Evolutionary conservation across 2,888 invertebrate species (phyloP).

Genomic region (Ariolimax columbianus): DNA sequence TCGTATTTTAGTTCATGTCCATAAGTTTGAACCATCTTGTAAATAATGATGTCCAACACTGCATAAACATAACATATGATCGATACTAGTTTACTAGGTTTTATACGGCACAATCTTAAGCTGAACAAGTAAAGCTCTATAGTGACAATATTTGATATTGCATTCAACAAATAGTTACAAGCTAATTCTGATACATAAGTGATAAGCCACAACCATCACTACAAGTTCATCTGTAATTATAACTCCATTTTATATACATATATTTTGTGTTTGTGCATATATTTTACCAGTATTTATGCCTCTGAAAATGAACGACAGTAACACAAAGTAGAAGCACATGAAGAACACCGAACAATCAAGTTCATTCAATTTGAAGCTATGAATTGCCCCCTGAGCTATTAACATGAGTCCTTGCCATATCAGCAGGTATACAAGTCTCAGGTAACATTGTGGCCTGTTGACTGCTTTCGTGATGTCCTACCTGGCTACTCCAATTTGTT

Average conservation of each 20-base stretch:
- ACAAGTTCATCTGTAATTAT: no score
- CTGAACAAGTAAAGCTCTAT: neutral
- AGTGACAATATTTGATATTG: neutral
- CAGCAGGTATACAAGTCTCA: slow-evolving; percentile 49
- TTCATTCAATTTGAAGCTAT: neutral
- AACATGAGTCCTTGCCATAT: slow-evolving; percentile 46
- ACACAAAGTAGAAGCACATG: neutral
- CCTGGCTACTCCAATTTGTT: slow-evolving; percentile 14
- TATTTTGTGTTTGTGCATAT: neutral
- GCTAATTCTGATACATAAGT: neutral
- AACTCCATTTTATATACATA: no score
- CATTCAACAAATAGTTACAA: neutral
- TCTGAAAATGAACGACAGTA: neutral
- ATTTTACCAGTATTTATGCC: neutral
- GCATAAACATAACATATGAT: no score
- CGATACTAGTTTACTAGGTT: no score
- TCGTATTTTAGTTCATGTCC: no score
- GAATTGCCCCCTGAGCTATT: slow-evolving; percentile 35
- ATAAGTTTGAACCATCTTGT: no score
- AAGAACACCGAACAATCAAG: neutral
- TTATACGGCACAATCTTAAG: neutral
- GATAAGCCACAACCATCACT: slow-evolving; percentile 6
- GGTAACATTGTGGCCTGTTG: slow-evolving; percentile 50
- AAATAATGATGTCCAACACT: no score
- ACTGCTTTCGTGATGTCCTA: slow-evolving; percentile 3